Evolutionary conservation across 1,140 invertebrate genomes (phyloP).

Genomic region (Eupeodes corollae): DNA sequence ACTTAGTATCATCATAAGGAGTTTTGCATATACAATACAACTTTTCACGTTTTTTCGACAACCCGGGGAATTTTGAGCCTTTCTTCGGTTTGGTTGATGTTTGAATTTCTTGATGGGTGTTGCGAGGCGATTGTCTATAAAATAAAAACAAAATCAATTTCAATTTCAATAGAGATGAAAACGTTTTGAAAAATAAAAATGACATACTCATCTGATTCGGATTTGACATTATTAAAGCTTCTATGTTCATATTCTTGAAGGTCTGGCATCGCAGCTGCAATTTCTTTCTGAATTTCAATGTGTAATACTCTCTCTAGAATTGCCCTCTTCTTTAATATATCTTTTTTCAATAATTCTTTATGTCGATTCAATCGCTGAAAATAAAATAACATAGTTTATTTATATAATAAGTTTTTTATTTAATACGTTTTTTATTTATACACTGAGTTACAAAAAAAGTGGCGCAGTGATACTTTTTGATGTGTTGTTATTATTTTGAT

Average conservation of each 20-base stretch:
- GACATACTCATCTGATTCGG: no score
- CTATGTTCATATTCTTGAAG: no score
- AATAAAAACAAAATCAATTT: not conserved
- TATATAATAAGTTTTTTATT: no score
- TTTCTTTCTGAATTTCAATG: slow-evolving; percentile 72
- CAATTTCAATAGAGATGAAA: not conserved
- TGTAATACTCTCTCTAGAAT: slow-evolving; percentile 84
- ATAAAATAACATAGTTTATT: slow-evolving; percentile 12
- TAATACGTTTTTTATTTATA: no score
- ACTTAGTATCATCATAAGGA: slow-evolving; percentile 89
- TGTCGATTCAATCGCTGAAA: slow-evolving; percentile 41
- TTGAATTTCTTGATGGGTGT: no score
- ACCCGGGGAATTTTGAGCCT: not conserved
- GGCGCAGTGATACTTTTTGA: no score
- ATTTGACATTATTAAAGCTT: no score
- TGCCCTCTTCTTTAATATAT: slow-evolving; percentile 81
- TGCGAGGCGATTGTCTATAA: not conserved
- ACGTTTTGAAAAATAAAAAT: not conserved
- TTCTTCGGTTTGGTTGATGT: no score
- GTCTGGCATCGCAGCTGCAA: slow-evolving; percentile 39
- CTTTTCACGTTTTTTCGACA: slow-evolving; percentile 59
- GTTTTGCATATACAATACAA: slow-evolving; percentile 88
- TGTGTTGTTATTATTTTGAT: no score
- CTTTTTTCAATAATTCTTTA: slow-evolving; percentile 86
- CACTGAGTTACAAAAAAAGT: no score